Percentiles rank a stretch among this genome's conserved stretches.
phyloP scores from a whole-genome alignment of 2,888 invertebrate species.

The Parasteatoda lunata region DNA sequence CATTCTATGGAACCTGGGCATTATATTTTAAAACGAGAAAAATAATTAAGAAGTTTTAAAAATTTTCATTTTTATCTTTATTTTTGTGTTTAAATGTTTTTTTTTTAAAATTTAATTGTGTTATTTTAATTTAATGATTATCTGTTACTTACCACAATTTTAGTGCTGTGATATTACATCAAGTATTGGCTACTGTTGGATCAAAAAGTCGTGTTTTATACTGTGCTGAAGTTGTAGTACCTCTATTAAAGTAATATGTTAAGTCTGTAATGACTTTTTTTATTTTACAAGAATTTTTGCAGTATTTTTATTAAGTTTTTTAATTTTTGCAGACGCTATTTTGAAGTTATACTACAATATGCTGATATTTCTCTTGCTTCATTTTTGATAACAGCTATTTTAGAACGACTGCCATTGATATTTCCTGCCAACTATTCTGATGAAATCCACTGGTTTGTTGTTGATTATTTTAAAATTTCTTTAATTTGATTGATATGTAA shows the following conservation, averaged over 20 bases:
- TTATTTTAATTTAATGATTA: slow-evolving; percentile 1
- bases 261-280: no score
- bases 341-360: slow-evolving; percentile 59
- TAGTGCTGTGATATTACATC: slow-evolving; percentile 50
- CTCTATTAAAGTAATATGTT: slow-evolving; percentile 48
- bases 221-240: slow-evolving; percentile 51
- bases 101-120: not conserved
- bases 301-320: not conserved
- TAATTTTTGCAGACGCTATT: slow-evolving; percentile 43
- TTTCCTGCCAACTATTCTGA: slow-evolving; percentile 52
- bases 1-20: no score
- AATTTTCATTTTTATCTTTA: not conserved
- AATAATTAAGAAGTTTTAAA: no score
- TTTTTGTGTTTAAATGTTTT: not conserved
- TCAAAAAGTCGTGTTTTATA: slow-evolving; percentile 39
- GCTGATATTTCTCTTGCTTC: slow-evolving; percentile 49
- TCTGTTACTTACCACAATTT: slow-evolving; percentile 5
- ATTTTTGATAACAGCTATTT: slow-evolving; percentile 47
- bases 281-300: not conserved
- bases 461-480: no score
- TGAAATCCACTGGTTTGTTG: slow-evolving; percentile 42
- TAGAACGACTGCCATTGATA: slow-evolving; percentile 56
- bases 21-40: no score
- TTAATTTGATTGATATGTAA: no score
- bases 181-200: slow-evolving; percentile 28